Evolutionary conservation across 1,140 invertebrate species (phyloP), one percentile per base, ranked within the genome.

Genomic region (Medauroidea extradentata): DNA sequence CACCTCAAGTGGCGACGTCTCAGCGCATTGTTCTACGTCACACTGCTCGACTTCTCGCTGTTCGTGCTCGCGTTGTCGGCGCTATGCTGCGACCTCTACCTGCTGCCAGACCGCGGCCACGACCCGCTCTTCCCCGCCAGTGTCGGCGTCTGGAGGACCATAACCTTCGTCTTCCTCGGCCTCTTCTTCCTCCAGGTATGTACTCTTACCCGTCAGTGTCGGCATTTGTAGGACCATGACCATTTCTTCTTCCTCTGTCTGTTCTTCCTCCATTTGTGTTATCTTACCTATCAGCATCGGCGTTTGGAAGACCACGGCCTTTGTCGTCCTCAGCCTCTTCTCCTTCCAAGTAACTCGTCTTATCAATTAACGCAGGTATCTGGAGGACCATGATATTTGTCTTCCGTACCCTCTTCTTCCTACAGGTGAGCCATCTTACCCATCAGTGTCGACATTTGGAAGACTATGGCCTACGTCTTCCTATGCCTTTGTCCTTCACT

Each of bases 1-100:
- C 76, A 71, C 57, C 67, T 82, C n/a, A 81, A 82, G 67, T 82
- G 81, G 81, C 77, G 74, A 49, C 75, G 74, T 25, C 62, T 79
- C 9, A 64, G 76, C 19, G 73, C 73, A 51, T 77, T 78, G 41
- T 81, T 81, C 61, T 78, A 78, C 38, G 69, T 71, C 13, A 75
- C 79, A 11, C 71, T 81, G 49, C 67, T 70, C n/a, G 65, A 79
- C 1, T 81, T 81, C 60, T 67, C 70, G 2, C 57, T 77, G 0
- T 79, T 81, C 59, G 75, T 81, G 1, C 51, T 74, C 11, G 72
- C 73, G 0, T 63, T 77, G 11, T 75, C 75, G 4, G 64, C 72
- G 38, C 76, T 75, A 51, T 68, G 69, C 1, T 64, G 74, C 44
- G 73, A 73, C 19, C 65, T 75, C 16, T 77, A 76, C 55, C 76